Percentiles rank a stretch among this genome's conserved stretches.
These are phyloP conservation scores for Rafetus swinhoei DNA, from an alignment of 2,113 vertebrate genomes.

Conservation along the genomic window DNA sequence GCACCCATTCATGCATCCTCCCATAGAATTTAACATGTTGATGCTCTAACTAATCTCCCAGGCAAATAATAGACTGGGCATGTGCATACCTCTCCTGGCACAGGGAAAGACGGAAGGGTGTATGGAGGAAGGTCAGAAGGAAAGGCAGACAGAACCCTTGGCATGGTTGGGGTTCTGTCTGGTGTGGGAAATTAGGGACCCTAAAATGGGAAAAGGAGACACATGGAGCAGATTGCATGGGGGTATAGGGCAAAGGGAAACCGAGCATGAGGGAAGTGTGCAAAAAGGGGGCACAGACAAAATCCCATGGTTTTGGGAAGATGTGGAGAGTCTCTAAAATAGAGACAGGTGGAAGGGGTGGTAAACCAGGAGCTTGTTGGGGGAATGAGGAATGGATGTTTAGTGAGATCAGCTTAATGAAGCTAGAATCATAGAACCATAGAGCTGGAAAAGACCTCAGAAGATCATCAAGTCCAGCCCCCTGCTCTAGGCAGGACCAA, in stretches of 20 bases:
- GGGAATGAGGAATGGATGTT: neutral
- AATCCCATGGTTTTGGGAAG: too few species aligned
- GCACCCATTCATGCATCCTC: neutral
- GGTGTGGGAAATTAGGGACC: neutral
- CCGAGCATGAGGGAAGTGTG: neutral
- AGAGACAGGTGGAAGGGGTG: neutral
- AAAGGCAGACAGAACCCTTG: neutral
- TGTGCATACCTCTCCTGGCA: neutral
- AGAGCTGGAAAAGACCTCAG: too few species aligned
- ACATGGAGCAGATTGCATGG: neutral
- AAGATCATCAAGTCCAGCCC: too few species aligned
- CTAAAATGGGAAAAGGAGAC: neutral
- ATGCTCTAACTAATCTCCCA: neutral
- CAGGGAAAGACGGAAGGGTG: too few species aligned
- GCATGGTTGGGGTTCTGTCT: too few species aligned
- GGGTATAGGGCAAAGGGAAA: too few species aligned
- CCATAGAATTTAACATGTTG: neutral
- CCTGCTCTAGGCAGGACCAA: too few species aligned
- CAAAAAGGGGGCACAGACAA: too few species aligned
- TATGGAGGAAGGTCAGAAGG: neutral
- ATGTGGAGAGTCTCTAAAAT: too few species aligned
- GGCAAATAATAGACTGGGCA: neutral
- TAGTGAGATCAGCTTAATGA: neutral
- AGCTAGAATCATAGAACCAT: neutral
- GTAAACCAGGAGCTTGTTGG: neutral